Percentiles rank a stretch among this genome's conserved stretches.
phyloP scores from a whole-genome alignment of 2,888 invertebrate species.

The Patella caerulea region DNA sequence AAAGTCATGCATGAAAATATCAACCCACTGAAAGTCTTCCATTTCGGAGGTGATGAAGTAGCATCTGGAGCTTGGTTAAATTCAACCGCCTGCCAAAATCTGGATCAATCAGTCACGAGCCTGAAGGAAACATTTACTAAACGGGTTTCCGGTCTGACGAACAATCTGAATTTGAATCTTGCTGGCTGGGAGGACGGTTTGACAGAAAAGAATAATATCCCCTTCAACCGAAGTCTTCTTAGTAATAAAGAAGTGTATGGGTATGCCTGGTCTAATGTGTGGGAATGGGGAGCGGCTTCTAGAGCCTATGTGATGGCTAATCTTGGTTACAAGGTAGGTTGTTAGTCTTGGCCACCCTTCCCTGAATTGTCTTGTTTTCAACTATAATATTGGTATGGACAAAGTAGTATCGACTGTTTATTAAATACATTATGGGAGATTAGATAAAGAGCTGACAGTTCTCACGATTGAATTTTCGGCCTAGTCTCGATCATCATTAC shows the following conservation, averaged over 20 bases:
- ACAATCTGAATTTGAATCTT: constrained; percentile 33
- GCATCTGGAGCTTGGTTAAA: constrained; percentile 44
- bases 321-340: constrained; percentile 59
- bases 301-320: constrained; percentile 61
- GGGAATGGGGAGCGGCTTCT: constrained; percentile 50
- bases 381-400: neutral
- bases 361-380: neutral
- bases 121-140: constrained; percentile 32
- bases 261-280: constrained; percentile 61
- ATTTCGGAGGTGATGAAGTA: constrained; percentile 51
- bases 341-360: neutral
- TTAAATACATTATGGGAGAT: no score
- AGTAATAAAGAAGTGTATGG: constrained; percentile 46
- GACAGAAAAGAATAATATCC: constrained; percentile 27
- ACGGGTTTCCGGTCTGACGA: constrained; percentile 28
- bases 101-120: neutral
- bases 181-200: constrained; percentile 56
- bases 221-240: constrained; percentile 28
- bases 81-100: constrained; percentile 38
- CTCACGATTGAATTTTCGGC: no score
- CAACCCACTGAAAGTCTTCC: constrained; percentile 39
- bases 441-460: no score
- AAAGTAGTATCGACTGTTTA: no score
- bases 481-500: no score
- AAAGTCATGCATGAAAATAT: constrained; percentile 36